These are phyloP conservation scores for Xenopus laevis DNA, from an alignment of 2,113 vertebrate species.

Conservation along the genomic window DNA sequence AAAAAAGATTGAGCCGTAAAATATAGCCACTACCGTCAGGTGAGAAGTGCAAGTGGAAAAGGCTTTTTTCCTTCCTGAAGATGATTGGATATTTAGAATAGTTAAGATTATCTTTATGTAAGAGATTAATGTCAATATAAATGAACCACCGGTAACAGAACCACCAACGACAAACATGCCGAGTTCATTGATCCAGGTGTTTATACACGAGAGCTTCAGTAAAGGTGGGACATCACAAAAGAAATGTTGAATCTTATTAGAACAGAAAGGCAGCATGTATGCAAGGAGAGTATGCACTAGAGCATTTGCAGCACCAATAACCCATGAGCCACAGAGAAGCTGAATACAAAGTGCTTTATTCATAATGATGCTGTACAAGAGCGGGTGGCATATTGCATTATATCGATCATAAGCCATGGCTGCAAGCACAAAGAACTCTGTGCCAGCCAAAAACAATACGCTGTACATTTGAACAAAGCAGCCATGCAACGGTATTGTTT, in stretches of 20 bases:
- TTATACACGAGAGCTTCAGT: constrained; percentile 12
- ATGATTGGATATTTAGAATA: constrained; percentile 12
- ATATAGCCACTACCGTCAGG: constrained; percentile 19
- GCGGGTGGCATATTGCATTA: constrained; percentile 30
- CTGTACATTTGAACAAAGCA: constrained; percentile 20
- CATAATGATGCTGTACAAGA: constrained; percentile 21
- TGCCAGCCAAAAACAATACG: constrained; percentile 5
- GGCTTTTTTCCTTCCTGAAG: constrained; percentile 21
- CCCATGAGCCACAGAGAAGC: constrained; percentile 7
- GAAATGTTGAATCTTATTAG: constrained; percentile 21
- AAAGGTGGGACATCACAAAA: constrained; percentile 32
- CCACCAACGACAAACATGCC: constrained; percentile 13
- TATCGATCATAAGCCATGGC: constrained; percentile 36
- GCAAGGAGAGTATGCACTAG: constrained; percentile 13
- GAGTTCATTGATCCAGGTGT: constrained; percentile 25
- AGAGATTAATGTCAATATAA: constrained; percentile 13
- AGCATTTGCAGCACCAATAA: constrained; percentile 9
- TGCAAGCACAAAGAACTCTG: constrained; percentile 23
- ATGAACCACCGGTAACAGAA: neutral
- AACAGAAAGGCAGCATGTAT: constrained; percentile 14
- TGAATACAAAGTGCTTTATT: constrained; percentile 12
- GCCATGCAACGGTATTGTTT: constrained; percentile 12
- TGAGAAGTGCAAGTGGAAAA: constrained; percentile 38
- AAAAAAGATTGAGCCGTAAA: constrained; percentile 28
- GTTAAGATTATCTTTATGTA: constrained; percentile 19